Conservation (phyloP, 2,888 invertebrate genomes). For the Heliconius aoede region DNA sequence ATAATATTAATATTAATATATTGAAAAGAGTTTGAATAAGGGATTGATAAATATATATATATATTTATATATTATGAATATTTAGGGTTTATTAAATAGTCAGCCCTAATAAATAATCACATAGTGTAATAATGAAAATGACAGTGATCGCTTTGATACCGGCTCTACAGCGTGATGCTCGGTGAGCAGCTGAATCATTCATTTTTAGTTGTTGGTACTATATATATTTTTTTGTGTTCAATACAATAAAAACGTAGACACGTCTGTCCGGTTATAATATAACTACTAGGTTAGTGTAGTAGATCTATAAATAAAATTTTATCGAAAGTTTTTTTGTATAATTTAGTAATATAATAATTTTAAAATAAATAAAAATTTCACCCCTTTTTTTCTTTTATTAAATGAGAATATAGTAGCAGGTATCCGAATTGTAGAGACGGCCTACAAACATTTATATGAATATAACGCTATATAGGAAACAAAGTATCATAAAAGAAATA, state of each 20-base stretch:
- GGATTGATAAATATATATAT: no score
- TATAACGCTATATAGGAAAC: slow-evolving; percentile 5
- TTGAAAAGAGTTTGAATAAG: no score
- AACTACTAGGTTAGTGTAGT: background rate
- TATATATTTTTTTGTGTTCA: slow-evolving; percentile 27
- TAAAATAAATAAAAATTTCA: no score
- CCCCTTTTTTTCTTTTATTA: background rate
- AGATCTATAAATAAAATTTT: no score
- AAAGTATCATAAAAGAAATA: slow-evolving; percentile 16
- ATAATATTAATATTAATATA: no score
- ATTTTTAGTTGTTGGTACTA: slow-evolving; percentile 20
- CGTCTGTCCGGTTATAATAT: background rate
- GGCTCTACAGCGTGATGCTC: slow-evolving; percentile 38
- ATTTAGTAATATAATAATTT: no score
- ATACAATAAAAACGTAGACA: background rate
- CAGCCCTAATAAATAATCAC: slow-evolving; percentile 28
- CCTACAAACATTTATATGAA: background rate
- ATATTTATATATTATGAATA: background rate
- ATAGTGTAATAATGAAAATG: slow-evolving; percentile 34
- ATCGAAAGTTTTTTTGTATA: no score
- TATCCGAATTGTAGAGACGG: background rate
- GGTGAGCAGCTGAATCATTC: slow-evolving; percentile 28
- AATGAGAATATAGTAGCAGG: background rate
- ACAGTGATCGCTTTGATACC: slow-evolving; percentile 38
- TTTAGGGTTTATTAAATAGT: background rate